Percentiles rank a stretch among this genome's conserved stretches.
These are phyloP conservation scores for Fragum fragum DNA, from an alignment of 2,888 invertebrate genomes.

Conservation along the genomic window DNA sequence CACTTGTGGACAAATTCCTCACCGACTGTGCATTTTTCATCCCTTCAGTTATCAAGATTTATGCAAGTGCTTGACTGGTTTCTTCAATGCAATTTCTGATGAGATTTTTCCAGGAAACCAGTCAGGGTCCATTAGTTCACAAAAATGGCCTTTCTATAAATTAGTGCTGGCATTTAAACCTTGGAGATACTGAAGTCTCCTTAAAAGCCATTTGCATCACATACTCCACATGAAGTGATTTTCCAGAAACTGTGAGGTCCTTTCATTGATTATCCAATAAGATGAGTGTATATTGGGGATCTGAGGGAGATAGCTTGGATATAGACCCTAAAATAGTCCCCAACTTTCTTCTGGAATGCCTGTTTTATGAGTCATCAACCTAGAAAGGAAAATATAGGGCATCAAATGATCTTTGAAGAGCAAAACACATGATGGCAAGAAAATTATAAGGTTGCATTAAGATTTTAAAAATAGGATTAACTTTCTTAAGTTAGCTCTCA, in stretches of 20 bases:
- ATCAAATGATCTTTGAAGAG: neutral
- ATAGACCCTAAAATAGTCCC: constrained; percentile 23
- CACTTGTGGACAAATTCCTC: constrained; percentile 10
- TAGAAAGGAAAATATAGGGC: neutral
- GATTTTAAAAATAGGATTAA: no score
- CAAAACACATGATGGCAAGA: no score
- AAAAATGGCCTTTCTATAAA: neutral
- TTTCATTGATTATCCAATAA: constrained; percentile 29
- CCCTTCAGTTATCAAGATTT: constrained; percentile 18
- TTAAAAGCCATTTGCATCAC: constrained; percentile 11
- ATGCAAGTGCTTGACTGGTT: constrained; percentile 13
- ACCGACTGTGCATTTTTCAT: constrained; percentile 7
- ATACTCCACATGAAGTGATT: constrained; percentile 7
- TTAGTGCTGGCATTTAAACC: constrained; percentile 13
- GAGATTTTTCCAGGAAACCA: constrained; percentile 14
- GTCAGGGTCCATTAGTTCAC: constrained; percentile 2
- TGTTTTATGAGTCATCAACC: constrained; percentile 15
- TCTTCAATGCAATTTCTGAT: neutral
- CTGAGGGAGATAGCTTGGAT: constrained; percentile 2
- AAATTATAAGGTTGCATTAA: no score
- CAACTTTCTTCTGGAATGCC: constrained; percentile 20
- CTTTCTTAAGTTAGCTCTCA: no score
- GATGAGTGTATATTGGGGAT: neutral
- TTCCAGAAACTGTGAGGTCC: constrained; percentile 2
- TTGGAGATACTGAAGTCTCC: neutral